phyloP scores from a whole-genome alignment of 1,140 invertebrate genomes.

The Prorops nasuta region DNA sequence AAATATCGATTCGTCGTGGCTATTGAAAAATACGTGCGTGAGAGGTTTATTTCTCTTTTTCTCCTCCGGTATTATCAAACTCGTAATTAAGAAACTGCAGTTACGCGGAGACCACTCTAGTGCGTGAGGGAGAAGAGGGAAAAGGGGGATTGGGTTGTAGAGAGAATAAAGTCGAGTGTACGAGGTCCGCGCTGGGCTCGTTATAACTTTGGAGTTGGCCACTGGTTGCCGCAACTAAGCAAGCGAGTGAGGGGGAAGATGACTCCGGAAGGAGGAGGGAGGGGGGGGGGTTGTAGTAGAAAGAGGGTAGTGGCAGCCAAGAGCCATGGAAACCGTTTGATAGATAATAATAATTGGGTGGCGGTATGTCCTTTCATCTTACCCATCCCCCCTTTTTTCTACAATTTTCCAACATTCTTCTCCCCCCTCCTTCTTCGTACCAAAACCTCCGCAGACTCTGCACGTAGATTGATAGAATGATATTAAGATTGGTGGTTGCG shows the following conservation, averaged over 20 bases:
- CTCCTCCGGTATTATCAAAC: constrained; percentile 14
- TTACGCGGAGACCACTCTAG: constrained; percentile 15
- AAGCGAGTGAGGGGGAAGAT: constrained; percentile 47
- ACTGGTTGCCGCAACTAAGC: too few species aligned
- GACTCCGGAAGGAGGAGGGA: constrained; percentile 15
- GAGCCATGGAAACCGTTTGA: constrained; percentile 44
- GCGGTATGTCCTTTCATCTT: constrained; percentile 51
- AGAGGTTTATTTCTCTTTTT: constrained; percentile 19
- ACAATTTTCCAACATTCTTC: too few species aligned
- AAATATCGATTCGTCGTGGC: too few species aligned
- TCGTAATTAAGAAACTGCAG: constrained; percentile 39
- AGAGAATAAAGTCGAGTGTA: constrained; percentile 31
- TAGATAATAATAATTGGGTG: constrained; percentile 54
- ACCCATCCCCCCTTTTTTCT: constrained; percentile 9
- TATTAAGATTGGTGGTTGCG: background rate
- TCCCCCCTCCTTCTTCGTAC: too few species aligned
- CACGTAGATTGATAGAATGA: background rate
- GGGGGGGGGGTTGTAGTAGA: constrained; percentile 10
- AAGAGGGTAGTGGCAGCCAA: constrained; percentile 22
- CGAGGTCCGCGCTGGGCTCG: constrained; percentile 32
- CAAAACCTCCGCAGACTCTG: too few species aligned
- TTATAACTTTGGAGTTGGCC: constrained; percentile 51
- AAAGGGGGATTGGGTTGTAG: constrained; percentile 12
- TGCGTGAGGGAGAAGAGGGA: constrained; percentile 1
- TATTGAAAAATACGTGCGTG: too few species aligned